These are phyloP conservation scores for Archips crataeganus DNA, from an alignment of 2,888 invertebrate genomes.

Conservation along the genomic window DNA sequence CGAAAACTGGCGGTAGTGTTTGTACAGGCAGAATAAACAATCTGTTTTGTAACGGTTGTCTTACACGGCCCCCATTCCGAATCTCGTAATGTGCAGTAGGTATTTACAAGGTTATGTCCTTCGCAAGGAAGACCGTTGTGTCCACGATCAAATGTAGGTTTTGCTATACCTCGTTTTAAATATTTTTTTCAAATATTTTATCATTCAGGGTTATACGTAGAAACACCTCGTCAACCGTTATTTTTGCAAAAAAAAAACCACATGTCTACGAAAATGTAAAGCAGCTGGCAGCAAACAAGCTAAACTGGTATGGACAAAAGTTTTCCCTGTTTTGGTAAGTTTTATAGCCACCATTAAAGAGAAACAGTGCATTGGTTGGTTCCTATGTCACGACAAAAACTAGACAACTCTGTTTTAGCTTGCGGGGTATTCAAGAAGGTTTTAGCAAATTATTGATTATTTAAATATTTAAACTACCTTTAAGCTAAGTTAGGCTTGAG, in stretches of 20 bases:
- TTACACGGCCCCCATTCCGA: constrained; percentile 29
- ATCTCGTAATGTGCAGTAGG: constrained; percentile 20
- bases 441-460: too few species aligned
- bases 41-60: constrained; percentile 41
- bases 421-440: background rate
- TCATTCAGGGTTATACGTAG: background rate
- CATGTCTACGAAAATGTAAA: constrained; percentile 1
- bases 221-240: constrained; percentile 7
- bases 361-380: background rate
- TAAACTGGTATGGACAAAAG: constrained; percentile 1
- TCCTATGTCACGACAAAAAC: background rate
- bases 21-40: constrained; percentile 35
- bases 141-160: constrained; percentile 1
- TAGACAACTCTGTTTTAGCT: background rate
- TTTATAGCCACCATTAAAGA: constrained; percentile 3
- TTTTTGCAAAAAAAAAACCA: constrained; percentile 15
- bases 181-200: background rate
- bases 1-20: constrained; percentile 13
- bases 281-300: constrained; percentile 1
- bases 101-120: constrained; percentile 37
- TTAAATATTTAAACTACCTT: background rate
- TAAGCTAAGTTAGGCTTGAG: background rate
- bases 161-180: background rate
- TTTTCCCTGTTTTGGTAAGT: background rate
- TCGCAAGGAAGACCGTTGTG: constrained; percentile 35